Evolutionary conservation across 1,140 invertebrate species (phyloP), one percentile per base, ranked within the genome.

Genomic region (Drosophila pachea): DNA sequence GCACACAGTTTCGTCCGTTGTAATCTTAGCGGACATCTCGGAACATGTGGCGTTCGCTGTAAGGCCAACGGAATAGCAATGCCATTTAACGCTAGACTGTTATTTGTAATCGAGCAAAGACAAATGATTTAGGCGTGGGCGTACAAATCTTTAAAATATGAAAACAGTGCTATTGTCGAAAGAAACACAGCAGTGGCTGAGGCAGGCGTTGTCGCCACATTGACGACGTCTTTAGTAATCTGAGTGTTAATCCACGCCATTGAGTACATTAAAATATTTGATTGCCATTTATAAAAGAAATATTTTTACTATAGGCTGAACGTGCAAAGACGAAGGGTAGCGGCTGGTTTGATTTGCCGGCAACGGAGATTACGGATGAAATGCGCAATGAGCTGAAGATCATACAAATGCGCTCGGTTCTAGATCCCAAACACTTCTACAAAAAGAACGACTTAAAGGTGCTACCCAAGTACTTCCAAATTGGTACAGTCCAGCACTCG

Each of bases 381-480:
- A 88, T 94, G 5, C 94, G 94, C 87, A 94, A 94, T 82, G 97
- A 99, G 89, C 91, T 99, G 5, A 92, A 96, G 90, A 89, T 98
- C 4, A 88, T 99, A 1, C 94, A 96, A 90, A 98, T 99, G 97
- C 93, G 98, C 86, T 94, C 95, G n/a, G 95, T 93, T 5, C 90
- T 99, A 4, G 95, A 99, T 91, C 94, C 96, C 0, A 98, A 98
- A 89, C 93, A 93, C 56, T 98, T 98, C 86, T 99, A 98, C 90
- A 98, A 98, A 89, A 95, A 95, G 73, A 97, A 96, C 89, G 96
- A 97, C 88, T 91, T 94, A 38, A 94, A 95, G 90, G 93, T 92
- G 2, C 81, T 97, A 33, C 97, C 97, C 0, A 98, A 98, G 91
- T 98, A 96, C 88, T 98, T 99, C 88, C 95, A 97, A 92, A 91